Conservation (phyloP, 30 jellyfish, hydroid and myxozoan genomes). For the Haliclystus octoradiatus region DNA sequence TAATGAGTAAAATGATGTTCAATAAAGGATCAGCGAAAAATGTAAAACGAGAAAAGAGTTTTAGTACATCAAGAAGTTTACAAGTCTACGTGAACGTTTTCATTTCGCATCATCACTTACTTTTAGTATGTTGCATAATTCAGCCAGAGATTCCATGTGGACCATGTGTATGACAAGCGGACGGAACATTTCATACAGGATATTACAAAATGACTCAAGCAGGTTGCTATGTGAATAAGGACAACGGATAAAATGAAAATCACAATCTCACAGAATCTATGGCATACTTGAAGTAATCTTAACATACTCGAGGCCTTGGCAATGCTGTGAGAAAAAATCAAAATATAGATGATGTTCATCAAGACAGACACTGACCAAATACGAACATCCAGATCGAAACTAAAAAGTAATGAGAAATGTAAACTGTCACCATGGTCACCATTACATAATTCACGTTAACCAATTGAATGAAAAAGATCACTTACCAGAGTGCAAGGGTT, state of each 20-base stretch:
- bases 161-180: constrained; percentile 82
- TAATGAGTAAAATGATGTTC: neutral
- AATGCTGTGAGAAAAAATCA: constrained; percentile 61
- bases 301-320: constrained; percentile 75
- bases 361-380: constrained; percentile 79
- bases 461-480: too few relatives aligned
- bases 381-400: constrained; percentile 97
- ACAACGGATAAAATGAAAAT: neutral
- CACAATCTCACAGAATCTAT: too few relatives aligned
- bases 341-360: constrained; percentile 86
- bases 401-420: constrained; percentile 30
- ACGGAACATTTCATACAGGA: constrained; percentile 78
- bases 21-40: too few relatives aligned
- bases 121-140: constrained; percentile 75
- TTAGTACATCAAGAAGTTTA: too few relatives aligned
- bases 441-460: too few relatives aligned
- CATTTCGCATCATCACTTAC: constrained; percentile 13
- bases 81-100: too few relatives aligned
- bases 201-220: constrained; percentile 71
- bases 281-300: neutral
- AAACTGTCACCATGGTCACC: too few relatives aligned
- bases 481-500: constrained; percentile 89
- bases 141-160: constrained; percentile 97
- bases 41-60: too few relatives aligned
- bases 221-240: constrained; percentile 26